phyloP scores from a whole-genome alignment of 2,797 vertebrate genomes.

The Botia almorhae region DNA sequence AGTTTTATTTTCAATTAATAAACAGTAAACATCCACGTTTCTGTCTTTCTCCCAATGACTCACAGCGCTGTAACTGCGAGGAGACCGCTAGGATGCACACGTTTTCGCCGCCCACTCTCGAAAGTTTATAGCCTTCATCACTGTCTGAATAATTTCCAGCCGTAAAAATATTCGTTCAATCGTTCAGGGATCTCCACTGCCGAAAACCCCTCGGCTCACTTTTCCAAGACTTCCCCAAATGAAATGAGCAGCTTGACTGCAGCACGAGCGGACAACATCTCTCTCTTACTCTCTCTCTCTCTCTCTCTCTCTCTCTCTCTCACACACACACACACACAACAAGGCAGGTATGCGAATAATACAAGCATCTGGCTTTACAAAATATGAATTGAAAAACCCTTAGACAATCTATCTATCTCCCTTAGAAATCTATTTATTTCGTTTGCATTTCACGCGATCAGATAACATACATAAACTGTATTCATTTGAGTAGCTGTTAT shows the following conservation, averaged over 20 bases:
- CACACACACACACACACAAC: not conserved
- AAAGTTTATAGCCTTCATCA: conserved; percentile 69
- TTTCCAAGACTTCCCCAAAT: conserved; percentile 71
- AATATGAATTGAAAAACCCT: no score
- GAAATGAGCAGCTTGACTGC: conserved; percentile 77
- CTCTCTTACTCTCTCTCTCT: conserved; percentile 49
- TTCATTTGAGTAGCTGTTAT: no score
- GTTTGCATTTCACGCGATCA: no score
- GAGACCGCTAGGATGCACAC: conserved; percentile 63
- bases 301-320: conserved; percentile 23
- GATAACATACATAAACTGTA: no score
- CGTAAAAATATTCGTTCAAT: conserved; percentile 60
- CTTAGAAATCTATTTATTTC: no score
- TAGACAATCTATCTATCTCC: no score
- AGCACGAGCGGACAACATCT: conserved; percentile 66
- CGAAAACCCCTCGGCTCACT: conserved; percentile 63
- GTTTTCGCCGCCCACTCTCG: conserved; percentile 55
- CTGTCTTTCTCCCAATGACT: conserved; percentile 57
- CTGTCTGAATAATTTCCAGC: conserved; percentile 55
- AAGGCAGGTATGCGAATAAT: not conserved
- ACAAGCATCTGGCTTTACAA: not conserved
- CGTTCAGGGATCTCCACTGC: conserved; percentile 65
- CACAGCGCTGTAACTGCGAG: conserved; percentile 34
- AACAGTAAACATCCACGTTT: conserved; percentile 71
- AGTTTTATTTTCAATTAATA: conserved; percentile 65